Evolutionary conservation across 2,113 vertebrate species (phyloP).

Genomic region (Psephotus haematonotus): DNA sequence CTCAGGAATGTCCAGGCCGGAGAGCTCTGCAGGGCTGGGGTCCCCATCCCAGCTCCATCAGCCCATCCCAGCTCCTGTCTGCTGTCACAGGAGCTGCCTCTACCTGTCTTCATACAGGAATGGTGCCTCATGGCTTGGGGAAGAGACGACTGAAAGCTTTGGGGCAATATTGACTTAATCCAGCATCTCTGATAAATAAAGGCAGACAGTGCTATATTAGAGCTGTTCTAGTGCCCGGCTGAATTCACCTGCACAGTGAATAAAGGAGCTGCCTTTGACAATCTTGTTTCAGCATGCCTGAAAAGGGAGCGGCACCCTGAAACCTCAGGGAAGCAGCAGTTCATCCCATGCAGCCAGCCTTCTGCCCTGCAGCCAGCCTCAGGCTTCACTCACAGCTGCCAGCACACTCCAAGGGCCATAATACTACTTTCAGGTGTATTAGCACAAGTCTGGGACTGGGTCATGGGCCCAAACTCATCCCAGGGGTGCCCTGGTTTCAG

Average conservation of each 20-base stretch:
- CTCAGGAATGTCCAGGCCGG: neutral
- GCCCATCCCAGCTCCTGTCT: neutral
- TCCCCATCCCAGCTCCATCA: neutral
- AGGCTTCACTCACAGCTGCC: neutral
- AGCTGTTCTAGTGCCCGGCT: neutral
- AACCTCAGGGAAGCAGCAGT: neutral
- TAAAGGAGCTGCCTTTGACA: neutral
- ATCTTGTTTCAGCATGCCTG: neutral
- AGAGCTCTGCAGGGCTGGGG: neutral
- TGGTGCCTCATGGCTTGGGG: neutral
- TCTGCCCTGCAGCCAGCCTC: neutral
- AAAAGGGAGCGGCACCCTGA: neutral
- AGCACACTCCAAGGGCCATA: neutral
- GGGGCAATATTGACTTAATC: neutral
- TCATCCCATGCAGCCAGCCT: neutral
- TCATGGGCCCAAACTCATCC: neutral
- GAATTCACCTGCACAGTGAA: neutral
- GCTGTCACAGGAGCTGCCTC: neutral
- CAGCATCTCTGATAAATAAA: neutral
- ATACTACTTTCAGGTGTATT: neutral
- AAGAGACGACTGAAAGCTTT: neutral
- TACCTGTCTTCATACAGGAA: neutral
- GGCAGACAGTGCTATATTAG: neutral
- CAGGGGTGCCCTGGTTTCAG: neutral
- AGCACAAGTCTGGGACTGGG: accelerated